phyloP scores from a whole-genome alignment of 2,113 vertebrate genomes.

The Carlito syrichta region DNA sequence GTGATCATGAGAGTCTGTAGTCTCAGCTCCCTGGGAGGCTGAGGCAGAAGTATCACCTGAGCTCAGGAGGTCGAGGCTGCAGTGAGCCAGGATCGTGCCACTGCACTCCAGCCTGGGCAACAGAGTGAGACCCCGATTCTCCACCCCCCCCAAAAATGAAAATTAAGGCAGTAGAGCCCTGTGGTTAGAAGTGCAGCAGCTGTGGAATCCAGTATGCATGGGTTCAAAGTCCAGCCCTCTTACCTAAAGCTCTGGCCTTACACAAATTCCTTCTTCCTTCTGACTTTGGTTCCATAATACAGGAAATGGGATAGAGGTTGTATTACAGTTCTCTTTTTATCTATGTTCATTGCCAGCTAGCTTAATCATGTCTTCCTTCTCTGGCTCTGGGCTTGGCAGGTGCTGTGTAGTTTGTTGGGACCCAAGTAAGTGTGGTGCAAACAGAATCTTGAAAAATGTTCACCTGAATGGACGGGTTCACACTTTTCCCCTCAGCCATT shows the following conservation, averaged over 20 bases:
- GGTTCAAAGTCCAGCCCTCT: neutral
- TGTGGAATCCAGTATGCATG: accelerated
- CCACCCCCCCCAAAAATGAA: neutral
- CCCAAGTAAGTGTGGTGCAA: neutral
- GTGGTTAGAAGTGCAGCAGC: accelerated
- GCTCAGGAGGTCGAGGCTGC: too few species aligned
- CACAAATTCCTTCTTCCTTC: neutral
- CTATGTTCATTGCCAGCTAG: neutral
- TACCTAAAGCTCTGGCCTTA: neutral
- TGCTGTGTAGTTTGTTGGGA: neutral
- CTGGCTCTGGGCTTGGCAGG: neutral
- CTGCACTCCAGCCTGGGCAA: too few species aligned
- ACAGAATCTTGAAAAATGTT: neutral
- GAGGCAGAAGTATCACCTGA: too few species aligned
- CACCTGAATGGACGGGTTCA: too few species aligned
- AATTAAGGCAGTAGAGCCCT: neutral
- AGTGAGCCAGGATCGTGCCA: too few species aligned
- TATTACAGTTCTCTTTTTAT: too few species aligned
- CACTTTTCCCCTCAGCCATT: neutral
- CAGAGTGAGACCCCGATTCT: too few species aligned
- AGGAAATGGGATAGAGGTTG: neutral
- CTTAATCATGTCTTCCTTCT: neutral
- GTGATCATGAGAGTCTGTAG: too few species aligned
- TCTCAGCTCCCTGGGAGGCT: too few species aligned
- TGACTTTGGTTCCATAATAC: neutral